Conservation (phyloP, 2,888 invertebrate genomes). For the Pseudococcus jackbeardsleyi region DNA sequence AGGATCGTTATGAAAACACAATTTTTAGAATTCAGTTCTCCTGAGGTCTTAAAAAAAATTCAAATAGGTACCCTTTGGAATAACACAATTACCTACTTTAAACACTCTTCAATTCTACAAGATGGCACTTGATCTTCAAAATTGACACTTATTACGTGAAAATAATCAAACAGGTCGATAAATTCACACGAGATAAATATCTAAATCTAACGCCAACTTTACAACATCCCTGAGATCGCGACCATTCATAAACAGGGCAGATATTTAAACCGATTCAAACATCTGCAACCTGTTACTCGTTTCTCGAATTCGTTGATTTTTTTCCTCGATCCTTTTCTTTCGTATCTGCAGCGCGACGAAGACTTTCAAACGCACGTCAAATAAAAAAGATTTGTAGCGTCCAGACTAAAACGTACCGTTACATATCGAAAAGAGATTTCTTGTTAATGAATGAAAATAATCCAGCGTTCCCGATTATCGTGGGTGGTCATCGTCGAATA, state of each 20-base stretch:
- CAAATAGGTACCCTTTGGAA: no score
- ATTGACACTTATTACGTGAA: no score
- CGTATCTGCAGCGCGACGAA: background rate
- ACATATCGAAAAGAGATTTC: constrained; percentile 28
- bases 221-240: no score
- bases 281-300: constrained; percentile 35
- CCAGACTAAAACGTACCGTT: constrained; percentile 56
- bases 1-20: no score
- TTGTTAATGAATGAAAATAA: constrained; percentile 14
- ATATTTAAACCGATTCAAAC: background rate
- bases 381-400: constrained; percentile 58
- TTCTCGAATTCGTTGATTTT: background rate
- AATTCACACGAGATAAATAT: no score
- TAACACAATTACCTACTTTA: no score
- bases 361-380: constrained; percentile 33
- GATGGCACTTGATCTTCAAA: no score
- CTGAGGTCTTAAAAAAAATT: no score
- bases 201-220: no score
- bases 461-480: background rate
- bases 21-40: no score
- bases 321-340: background rate
- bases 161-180: no score
- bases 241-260: background rate
- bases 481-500: constrained; percentile 17
- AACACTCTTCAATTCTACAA: no score